Evolutionary conservation across 23 tunicate species (phyloP).

Genomic region (Oikopleura vanhoeffeni): DNA sequence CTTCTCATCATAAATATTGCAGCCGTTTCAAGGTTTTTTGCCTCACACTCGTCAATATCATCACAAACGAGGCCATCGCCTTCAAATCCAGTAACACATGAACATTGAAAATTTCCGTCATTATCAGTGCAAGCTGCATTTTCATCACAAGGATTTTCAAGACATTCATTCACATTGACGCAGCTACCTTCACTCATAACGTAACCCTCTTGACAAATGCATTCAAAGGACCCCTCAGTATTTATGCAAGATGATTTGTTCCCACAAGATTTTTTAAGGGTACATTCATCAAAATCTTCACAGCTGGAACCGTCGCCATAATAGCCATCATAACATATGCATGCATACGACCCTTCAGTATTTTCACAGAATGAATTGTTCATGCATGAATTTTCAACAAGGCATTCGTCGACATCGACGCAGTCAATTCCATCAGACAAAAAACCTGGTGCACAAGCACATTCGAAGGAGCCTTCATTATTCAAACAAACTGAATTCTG

Average conservation of each 20-base stretch:
- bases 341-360: too few relatives aligned
- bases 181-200: neutral
- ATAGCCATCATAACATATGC: too few relatives aligned
- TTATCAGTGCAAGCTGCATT: constrained; percentile 13
- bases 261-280: neutral
- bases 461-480: neutral
- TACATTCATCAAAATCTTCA: neutral
- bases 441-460: neutral
- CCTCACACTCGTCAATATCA: too few relatives aligned
- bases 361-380: neutral
- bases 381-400: neutral
- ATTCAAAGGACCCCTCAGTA: neutral
- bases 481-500: neutral
- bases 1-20: too few relatives aligned
- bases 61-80: too few relatives aligned
- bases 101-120: too few relatives aligned
- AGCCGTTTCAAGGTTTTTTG: too few relatives aligned
- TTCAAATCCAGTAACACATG: too few relatives aligned
- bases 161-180: constrained; percentile 19
- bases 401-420: neutral
- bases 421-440: neutral
- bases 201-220: neutral
- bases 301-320: neutral
- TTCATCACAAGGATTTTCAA: constrained; percentile 15
- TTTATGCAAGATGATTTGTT: neutral